phyloP scores from a whole-genome alignment of 2,888 invertebrate species.

The Drosophila siamana region DNA sequence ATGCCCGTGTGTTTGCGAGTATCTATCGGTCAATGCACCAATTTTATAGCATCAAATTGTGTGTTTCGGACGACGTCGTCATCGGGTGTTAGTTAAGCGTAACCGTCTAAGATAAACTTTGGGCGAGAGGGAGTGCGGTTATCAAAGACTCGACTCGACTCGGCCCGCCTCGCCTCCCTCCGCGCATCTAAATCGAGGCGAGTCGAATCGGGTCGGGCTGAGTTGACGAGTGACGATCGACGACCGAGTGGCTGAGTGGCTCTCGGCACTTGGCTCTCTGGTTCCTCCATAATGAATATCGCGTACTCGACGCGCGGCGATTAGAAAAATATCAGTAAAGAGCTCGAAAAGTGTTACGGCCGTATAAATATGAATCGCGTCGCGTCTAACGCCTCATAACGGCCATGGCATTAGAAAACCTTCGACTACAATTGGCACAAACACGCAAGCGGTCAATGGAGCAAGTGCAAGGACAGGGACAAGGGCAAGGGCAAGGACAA shows the following conservation, averaged over 20 bases:
- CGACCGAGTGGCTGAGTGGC: background rate
- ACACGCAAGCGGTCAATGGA: conserved; percentile 8
- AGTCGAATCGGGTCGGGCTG: background rate
- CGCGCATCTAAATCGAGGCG: background rate
- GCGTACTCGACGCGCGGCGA: conserved; percentile 25
- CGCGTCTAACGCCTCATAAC: conserved; percentile 44
- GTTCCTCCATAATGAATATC: conserved; percentile 4
- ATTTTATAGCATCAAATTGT: conserved; percentile 11
- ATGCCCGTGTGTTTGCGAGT: conserved; percentile 24
- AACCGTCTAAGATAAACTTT: conserved; percentile 44
- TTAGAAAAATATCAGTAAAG: conserved; percentile 52
- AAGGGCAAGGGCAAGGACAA: background rate
- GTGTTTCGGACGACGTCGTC: background rate
- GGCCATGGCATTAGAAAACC: conserved; percentile 56
- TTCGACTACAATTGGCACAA: conserved; percentile 23
- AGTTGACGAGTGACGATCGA: background rate
- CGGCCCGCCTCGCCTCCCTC: background rate
- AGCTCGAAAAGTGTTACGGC: conserved; percentile 18
- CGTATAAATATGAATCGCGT: conserved; percentile 68
- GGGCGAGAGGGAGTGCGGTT: conserved; percentile 29
- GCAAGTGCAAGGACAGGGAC: background rate
- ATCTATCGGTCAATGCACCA: conserved; percentile 61
- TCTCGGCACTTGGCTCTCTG: conserved; percentile 8
- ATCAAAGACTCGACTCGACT: conserved; percentile 31
- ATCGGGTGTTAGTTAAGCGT: conserved; percentile 28